Evolutionary conservation across 2,797 vertebrate species (phyloP), one percentile per base, ranked within the genome.

Genomic region (Hyperoplus immaculatus): DNA sequence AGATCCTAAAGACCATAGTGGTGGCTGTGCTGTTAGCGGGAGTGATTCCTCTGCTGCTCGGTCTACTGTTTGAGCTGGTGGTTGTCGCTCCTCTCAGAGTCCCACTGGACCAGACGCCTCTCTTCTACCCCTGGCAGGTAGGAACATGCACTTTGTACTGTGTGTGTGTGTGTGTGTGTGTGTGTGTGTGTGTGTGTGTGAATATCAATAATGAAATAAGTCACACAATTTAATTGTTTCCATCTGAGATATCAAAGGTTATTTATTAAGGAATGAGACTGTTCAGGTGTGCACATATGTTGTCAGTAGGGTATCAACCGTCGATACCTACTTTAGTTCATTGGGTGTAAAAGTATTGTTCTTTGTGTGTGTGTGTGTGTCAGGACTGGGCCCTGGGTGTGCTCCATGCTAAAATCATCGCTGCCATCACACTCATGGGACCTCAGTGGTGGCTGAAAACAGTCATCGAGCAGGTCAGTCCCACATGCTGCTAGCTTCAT

Each of bases 401-500:
- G 89, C 95, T 99, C 72, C 98, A 99, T 84, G 97, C 98, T 88
- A 99, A 99, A 95, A 99, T 99, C 88, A 99, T 99, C 66, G 97
- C 98, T 79, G 98, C 98, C 75, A 97, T 99, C 89, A 99, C 98
- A 6, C 87, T 99, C 65, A 99, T 99, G 98, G 98, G 98, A 36
- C 98, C 98, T 78, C 98, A 99, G 92, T 99, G 97, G 97, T 99
- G 97, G 98, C 89, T 99, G 72, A 99, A 99, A 95, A 97, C 97
- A 0, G 97, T 99, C 64, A 99, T 99, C 69, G 98, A 99, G 90
- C 98, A 99, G 97, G 98, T 98, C 88, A 82, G 94, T 75, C n/a
- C 55, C 36, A 18, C 47, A 6, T 55, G 58, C 6, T 4, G 11
- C 2, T 2, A 21, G 13, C 38, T 56, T 51, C 8, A 13, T 45